phyloP scores from a whole-genome alignment of 2,797 vertebrate genomes.

The Scolopax bukidnonensis region DNA sequence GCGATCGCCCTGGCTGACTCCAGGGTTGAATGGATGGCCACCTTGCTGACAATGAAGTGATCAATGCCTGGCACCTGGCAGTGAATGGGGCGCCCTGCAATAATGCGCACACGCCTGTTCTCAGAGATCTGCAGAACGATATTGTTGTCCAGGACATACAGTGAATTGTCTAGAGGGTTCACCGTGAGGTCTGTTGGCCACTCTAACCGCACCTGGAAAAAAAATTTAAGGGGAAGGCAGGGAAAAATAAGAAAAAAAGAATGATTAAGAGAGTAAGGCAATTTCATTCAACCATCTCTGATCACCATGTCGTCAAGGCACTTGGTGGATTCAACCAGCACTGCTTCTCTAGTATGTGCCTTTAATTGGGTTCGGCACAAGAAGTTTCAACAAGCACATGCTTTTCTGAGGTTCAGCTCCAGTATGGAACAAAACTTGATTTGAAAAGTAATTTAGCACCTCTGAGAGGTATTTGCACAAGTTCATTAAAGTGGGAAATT shows the following conservation, averaged over 20 bases:
- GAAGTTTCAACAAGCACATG: not conserved
- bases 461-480: slow-evolving; percentile 15
- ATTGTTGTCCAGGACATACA: slow-evolving; percentile 97
- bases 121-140: slow-evolving; percentile 95
- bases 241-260: not conserved
- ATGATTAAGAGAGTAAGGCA: not conserved
- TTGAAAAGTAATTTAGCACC: slow-evolving; percentile 4
- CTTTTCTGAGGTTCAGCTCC: not conserved
- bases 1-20: slow-evolving; percentile 93
- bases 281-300: not conserved
- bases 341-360: not conserved
- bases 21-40: slow-evolving; percentile 91
- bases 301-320: not conserved
- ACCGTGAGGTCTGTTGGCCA: slow-evolving; percentile 96
- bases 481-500: slow-evolving; percentile 36
- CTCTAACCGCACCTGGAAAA: slow-evolving; percentile 89
- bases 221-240: not conserved
- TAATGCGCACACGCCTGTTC: slow-evolving; percentile 88
- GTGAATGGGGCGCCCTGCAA: slow-evolving; percentile 94
- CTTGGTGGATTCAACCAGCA: not conserved
- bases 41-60: slow-evolving; percentile 92
- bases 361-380: not conserved
- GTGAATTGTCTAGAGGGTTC: slow-evolving; percentile 94
- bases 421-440: not conserved
- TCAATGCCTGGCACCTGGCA: slow-evolving; percentile 95